Evolutionary conservation across 2,888 invertebrate genomes (phyloP).

Genomic region (Salticus scenicus): DNA sequence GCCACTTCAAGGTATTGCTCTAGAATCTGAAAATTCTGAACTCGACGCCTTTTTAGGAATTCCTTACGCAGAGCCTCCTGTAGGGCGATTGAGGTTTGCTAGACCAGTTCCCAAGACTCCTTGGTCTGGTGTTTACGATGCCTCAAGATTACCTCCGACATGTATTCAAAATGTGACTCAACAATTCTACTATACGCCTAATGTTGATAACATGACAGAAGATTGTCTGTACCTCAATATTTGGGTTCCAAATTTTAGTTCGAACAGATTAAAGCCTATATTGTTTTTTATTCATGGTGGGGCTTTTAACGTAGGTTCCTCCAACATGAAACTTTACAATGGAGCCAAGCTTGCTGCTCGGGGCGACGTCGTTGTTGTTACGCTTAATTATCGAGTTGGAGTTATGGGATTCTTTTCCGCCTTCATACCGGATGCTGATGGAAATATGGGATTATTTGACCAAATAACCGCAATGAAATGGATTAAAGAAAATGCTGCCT

Average conservation of each 20-base stretch:
- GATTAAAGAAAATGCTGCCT: slow-evolving; percentile 46
- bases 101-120: slow-evolving; percentile 54
- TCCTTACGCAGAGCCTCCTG: slow-evolving; percentile 76
- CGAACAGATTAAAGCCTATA: slow-evolving; percentile 33
- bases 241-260: slow-evolving; percentile 65
- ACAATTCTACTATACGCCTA: slow-evolving; percentile 30
- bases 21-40: background rate
- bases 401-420: slow-evolving; percentile 64
- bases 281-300: slow-evolving; percentile 68
- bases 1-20: slow-evolving; percentile 39
- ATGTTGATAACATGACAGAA: slow-evolving; percentile 59
- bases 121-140: slow-evolving; percentile 58
- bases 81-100: slow-evolving; percentile 73
- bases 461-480: slow-evolving; percentile 62
- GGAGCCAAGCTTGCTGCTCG: slow-evolving; percentile 31
- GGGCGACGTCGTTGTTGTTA: slow-evolving; percentile 65
- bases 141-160: slow-evolving; percentile 29
- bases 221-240: slow-evolving; percentile 70
- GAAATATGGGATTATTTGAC: slow-evolving; percentile 68
- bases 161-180: slow-evolving; percentile 52
- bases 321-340: slow-evolving; percentile 36
- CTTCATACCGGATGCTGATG: slow-evolving; percentile 46
- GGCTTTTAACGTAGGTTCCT: slow-evolving; percentile 48
- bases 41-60: slow-evolving; percentile 75
- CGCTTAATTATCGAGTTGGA: slow-evolving; percentile 64